phyloP scores from a whole-genome alignment of 2,888 invertebrate genomes.

The Dexiosoma caninum region DNA sequence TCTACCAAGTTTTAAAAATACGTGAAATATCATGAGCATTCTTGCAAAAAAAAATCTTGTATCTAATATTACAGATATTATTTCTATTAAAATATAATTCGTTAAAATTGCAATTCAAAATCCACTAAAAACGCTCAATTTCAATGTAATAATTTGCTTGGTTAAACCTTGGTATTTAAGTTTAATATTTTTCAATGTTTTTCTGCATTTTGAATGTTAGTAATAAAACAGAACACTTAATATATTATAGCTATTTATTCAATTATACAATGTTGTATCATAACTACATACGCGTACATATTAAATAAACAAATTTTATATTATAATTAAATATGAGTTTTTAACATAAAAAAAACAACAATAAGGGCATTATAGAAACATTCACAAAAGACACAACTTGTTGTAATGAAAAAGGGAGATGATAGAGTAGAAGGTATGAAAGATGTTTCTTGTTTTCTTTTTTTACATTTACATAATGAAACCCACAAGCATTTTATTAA shows the following conservation, averaged over 20 bases:
- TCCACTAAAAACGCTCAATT: background rate
- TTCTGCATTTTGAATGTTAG: slow-evolving; percentile 13
- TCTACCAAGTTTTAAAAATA: no score
- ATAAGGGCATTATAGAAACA: slow-evolving; percentile 22
- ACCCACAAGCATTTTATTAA: slow-evolving; percentile 64
- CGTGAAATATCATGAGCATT: no score
- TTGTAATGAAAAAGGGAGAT: slow-evolving; percentile 40
- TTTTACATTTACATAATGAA: slow-evolving; percentile 48
- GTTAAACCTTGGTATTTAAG: slow-evolving; percentile 22
- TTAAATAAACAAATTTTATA: slow-evolving; percentile 30
- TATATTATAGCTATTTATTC: slow-evolving; percentile 3
- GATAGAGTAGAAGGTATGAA: slow-evolving; percentile 25
- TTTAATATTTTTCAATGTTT: background rate
- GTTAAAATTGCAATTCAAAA: no score
- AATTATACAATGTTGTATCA: slow-evolving; percentile 38
- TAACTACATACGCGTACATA: slow-evolving; percentile 63
- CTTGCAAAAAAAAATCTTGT: no score
- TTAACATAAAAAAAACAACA: slow-evolving; percentile 17
- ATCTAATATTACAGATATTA: no score
- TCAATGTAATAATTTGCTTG: background rate
- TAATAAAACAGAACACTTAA: slow-evolving; percentile 14
- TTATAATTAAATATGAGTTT: background rate
- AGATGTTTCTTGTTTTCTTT: background rate
- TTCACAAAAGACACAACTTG: slow-evolving; percentile 22
- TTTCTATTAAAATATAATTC: no score